Evolutionary conservation across 2,888 invertebrate genomes (phyloP).

Genomic region (Hypolimnas misippus): DNA sequence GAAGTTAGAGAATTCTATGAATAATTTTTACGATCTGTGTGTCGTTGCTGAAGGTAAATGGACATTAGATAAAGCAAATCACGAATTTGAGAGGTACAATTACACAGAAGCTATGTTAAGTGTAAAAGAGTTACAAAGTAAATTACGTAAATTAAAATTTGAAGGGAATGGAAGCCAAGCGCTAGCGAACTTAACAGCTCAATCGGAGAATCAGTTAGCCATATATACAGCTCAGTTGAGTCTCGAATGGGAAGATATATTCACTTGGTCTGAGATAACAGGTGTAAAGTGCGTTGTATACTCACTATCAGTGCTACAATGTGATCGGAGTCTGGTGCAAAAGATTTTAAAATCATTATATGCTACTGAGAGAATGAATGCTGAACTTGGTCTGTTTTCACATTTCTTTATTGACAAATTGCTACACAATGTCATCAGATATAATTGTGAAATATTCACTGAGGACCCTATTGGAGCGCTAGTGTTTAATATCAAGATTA

Average conservation of each 20-base stretch:
- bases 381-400: constrained; percentile 73
- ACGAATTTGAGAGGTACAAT: constrained; percentile 67
- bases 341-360: constrained; percentile 72
- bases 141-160: constrained; percentile 58
- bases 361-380: constrained; percentile 67
- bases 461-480: constrained; percentile 74
- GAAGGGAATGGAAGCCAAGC: constrained; percentile 64
- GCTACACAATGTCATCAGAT: constrained; percentile 68
- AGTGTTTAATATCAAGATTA: constrained; percentile 72
- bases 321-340: constrained; percentile 66
- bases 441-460: constrained; percentile 75
- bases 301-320: constrained; percentile 71
- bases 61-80: constrained; percentile 65
- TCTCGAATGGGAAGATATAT: constrained; percentile 75
- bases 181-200: constrained; percentile 58
- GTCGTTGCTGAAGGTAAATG: constrained; percentile 63
- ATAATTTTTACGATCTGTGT: constrained; percentile 59
- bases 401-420: constrained; percentile 72
- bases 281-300: constrained; percentile 65
- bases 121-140: constrained; percentile 57
- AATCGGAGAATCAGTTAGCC: constrained; percentile 70
- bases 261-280: constrained; percentile 70
- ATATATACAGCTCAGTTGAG: constrained; percentile 72
- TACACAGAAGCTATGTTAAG: constrained; percentile 66
- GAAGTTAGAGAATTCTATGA: constrained; percentile 58